Conservation (phyloP, 2,888 invertebrate species). For the Rotaria macrura region DNA sequence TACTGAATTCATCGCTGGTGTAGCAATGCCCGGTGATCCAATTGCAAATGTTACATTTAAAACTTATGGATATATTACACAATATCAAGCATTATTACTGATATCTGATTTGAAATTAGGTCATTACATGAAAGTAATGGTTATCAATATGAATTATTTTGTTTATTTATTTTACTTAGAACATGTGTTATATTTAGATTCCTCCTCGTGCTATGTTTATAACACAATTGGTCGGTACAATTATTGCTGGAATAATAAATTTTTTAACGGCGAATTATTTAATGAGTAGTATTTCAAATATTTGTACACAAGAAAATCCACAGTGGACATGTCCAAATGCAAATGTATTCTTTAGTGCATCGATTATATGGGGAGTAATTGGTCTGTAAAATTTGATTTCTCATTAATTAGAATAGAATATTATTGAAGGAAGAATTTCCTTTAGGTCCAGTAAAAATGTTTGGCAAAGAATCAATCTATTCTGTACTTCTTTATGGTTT, state of each 20-base stretch:
- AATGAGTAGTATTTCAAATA: not conserved
- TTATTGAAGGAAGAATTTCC: not conserved
- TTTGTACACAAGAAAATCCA: not conserved
- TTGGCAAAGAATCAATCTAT: not conserved
- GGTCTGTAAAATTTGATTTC: not conserved
- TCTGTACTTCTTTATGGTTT: not conserved
- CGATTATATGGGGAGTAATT: not conserved
- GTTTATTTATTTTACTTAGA: not conserved
- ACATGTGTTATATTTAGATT: no score
- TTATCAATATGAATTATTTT: not conserved
- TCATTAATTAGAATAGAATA: no score
- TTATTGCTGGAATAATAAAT: slow-evolving; percentile 1
- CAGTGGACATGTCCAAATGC: not conserved
- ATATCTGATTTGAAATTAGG: slow-evolving; percentile 17
- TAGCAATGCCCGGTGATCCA: not conserved
- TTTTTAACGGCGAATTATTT: not conserved
- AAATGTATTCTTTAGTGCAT: not conserved
- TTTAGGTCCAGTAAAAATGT: slow-evolving; percentile 13
- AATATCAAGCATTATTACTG: not conserved
- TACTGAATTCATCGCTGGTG: slow-evolving; percentile 1
- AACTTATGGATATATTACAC: slow-evolving; percentile 1
- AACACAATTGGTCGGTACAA: not conserved
- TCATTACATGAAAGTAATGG: slow-evolving; percentile 1
- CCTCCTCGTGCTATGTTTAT: slow-evolving; percentile 14
- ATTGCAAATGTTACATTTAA: slow-evolving; percentile 9